Evolutionary conservation across 2,888 invertebrate genomes (phyloP), one percentile per base, ranked within the genome.

Genomic region (Alsophila aescularia): DNA sequence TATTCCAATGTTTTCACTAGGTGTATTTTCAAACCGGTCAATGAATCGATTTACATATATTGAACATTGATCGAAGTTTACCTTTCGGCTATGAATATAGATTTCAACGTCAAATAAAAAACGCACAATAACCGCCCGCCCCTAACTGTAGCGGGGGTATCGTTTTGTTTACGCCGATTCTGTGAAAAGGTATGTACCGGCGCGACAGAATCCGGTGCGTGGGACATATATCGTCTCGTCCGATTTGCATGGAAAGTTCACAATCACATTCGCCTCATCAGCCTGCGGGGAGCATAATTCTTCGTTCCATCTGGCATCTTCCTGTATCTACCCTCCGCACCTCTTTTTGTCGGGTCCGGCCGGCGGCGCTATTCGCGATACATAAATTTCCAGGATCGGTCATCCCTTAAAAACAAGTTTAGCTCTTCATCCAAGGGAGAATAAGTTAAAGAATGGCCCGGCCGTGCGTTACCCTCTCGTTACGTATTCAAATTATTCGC

Each of bases 401-500:
- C 92, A 91, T 92, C 92, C 92, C 91, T 91, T 91, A 87, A 92
- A 90, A 90, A 90, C 89, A 90, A 89, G 89, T 90, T 90, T 86
- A 89, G 87, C 90, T 90, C 89, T 90, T 89, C 88, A 90, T 90
- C 85, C 86, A 73, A 74, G 75, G 78, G 77, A 82, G 83, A 88
- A 85, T 78, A 84, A 85, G 87, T 86, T 87, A 79, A 90, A 90
- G 90, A 90, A 90, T 89, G 83, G 87, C 78, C 70, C 83, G 78
- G 60, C 79, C 84, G 85, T 85, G 69, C 85, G 85, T 84, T 80
- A 85, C 88, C 89, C 87, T 85, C 83, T 90, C 90, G 88, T 89
- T 90, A 89, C 84, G 87, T 88, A 90, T 90, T 90, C 87, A 90
- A 90, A 90, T 90, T 87, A 89, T 90, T 85, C 75, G 79, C 78